Percentiles rank a stretch among this genome's conserved stretches.
phyloP scores from a whole-genome alignment of 2,797 vertebrate species.

The Gallinago solitaria region DNA sequence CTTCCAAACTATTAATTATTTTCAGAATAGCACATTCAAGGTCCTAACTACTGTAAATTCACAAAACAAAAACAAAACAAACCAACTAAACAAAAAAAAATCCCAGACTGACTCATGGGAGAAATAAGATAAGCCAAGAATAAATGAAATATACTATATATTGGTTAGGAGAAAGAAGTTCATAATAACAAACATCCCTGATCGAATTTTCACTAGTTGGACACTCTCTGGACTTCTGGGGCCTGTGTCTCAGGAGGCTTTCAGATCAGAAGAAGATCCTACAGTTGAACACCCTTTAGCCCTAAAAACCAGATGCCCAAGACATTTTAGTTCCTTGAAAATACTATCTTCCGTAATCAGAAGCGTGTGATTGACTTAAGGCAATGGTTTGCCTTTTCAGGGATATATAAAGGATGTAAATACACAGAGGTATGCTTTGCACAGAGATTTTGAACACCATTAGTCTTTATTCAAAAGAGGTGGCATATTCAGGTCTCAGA shows the following conservation, averaged over 20 bases:
- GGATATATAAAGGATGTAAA: not conserved
- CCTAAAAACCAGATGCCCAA: not conserved
- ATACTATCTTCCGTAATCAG: not conserved
- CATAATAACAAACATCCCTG: not conserved
- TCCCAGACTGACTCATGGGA: not conserved
- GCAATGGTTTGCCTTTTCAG: not conserved
- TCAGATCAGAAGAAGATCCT: not conserved
- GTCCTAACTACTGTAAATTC: not conserved
- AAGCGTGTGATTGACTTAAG: accelerated
- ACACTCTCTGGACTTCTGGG: not conserved
- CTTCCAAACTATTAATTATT: not conserved
- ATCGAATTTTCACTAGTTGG: not conserved
- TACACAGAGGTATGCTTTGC: not conserved
- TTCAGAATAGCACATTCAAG: not conserved
- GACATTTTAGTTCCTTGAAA: not conserved
- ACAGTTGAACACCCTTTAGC: not conserved
- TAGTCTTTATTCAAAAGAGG: not conserved
- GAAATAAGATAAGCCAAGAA: not conserved
- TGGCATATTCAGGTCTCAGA: not conserved
- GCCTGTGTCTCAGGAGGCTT: not conserved
- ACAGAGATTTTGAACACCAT: not conserved
- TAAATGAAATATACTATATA: not conserved
- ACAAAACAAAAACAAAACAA: not conserved
- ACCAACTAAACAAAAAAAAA: not conserved
- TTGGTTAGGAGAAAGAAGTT: not conserved